phyloP scores from a whole-genome alignment of 2,888 invertebrate genomes.

The Agrochola circellaris region DNA sequence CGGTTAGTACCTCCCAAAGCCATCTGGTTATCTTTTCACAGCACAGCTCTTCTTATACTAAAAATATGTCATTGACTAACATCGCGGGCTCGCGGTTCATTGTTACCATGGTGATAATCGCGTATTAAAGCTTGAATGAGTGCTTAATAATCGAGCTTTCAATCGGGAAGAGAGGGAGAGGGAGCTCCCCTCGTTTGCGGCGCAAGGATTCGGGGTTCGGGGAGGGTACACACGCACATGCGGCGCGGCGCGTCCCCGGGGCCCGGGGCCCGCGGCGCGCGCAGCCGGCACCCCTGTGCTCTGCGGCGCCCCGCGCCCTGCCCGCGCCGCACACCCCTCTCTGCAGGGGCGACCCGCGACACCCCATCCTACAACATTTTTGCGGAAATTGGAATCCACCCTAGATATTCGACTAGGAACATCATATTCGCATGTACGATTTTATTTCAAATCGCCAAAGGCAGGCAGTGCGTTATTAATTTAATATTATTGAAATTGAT shows the following conservation, averaged over 20 bases:
- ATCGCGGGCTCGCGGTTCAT: constrained; percentile 39
- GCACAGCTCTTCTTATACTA: constrained; percentile 25
- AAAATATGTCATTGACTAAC: constrained; percentile 59
- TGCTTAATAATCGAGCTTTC: constrained; percentile 83
- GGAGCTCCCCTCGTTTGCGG: constrained; percentile 68
- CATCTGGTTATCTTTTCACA: background rate
- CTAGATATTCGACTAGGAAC: constrained; percentile 71
- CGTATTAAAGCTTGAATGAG: constrained; percentile 83
- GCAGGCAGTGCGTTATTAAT: constrained; percentile 18
- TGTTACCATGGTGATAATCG: constrained; percentile 81
- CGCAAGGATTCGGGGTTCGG: constrained; percentile 66
- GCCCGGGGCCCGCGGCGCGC: constrained; percentile 77
- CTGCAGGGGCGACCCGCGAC: constrained; percentile 80
- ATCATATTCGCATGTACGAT: constrained; percentile 63
- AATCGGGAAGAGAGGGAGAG: constrained; percentile 71
- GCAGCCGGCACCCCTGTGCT: constrained; percentile 69
- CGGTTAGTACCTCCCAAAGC: constrained; percentile 84
- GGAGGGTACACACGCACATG: constrained; percentile 75
- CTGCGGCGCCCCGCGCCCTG: constrained; percentile 45
- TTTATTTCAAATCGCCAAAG: constrained; percentile 22
- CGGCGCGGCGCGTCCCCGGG: constrained; percentile 74
- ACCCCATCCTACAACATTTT: constrained; percentile 84
- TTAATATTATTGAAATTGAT: constrained; percentile 31
- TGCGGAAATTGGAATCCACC: constrained; percentile 87
- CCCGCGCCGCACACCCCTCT: constrained; percentile 76